These are phyloP conservation scores for Hydrozoanthus gracilis DNA, from an alignment of 92 coral and sea anemone species.

Conservation along the genomic window DNA sequence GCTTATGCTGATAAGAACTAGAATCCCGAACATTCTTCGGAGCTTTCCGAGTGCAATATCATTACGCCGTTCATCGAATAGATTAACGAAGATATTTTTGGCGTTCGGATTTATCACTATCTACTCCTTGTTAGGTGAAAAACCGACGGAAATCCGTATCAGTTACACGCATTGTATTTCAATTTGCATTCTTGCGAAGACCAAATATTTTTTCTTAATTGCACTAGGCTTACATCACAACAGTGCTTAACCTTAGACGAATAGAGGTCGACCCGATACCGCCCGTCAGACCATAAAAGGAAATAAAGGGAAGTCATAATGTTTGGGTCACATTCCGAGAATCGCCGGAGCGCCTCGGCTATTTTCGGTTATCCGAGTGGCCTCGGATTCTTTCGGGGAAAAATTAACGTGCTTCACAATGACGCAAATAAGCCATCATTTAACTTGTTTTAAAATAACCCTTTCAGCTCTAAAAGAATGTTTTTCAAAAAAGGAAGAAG, in stretches of 20 bases:
- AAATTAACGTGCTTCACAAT: background rate
- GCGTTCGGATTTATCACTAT: background rate
- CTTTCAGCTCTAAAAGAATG: too few species aligned
- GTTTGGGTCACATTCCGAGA: constrained; percentile 44
- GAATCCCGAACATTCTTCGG: constrained; percentile 19
- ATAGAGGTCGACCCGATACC: constrained; percentile 17
- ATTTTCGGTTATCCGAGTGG: constrained; percentile 12
- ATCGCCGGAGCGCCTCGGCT: constrained; percentile 42
- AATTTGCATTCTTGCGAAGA: background rate
- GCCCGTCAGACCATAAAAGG: constrained; percentile 27
- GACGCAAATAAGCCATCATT: background rate
- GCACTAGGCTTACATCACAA: constrained; percentile 15
- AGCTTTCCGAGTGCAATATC: background rate
- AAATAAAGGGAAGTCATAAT: background rate
- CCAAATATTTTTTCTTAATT: background rate
- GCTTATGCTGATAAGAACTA: background rate
- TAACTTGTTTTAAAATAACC: too few species aligned
- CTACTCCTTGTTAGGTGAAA: constrained; percentile 25
- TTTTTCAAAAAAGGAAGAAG: too few species aligned
- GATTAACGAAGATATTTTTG: constrained; percentile 14
- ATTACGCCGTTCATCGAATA: background rate
- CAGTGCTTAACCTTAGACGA: constrained; percentile 1
- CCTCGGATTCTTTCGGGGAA: constrained; percentile 34
- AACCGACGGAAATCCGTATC: constrained; percentile 12
- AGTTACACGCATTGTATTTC: background rate